Evolutionary conservation across 2,797 vertebrate genomes (phyloP).

Genomic region (Mastacembelus armatus): DNA sequence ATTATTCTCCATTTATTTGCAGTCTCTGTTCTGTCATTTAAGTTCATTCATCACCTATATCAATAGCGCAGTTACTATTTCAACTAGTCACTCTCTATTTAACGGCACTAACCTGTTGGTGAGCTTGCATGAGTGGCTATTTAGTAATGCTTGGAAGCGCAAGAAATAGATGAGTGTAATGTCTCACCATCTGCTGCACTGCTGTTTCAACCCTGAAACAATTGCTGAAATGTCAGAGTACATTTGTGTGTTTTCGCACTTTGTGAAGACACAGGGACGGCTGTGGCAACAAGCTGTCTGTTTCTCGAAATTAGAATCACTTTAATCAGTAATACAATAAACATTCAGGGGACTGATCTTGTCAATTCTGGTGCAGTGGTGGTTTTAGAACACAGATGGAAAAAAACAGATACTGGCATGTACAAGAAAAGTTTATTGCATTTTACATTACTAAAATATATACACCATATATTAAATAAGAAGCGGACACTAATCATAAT

Average conservation of each 20-base stretch:
- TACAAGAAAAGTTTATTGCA: neutral
- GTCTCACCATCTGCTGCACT: slow-evolving; percentile 62
- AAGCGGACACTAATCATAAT: neutral
- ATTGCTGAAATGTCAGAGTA: slow-evolving; percentile 63
- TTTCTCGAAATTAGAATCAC: slow-evolving; percentile 47
- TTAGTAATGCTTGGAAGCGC: slow-evolving; percentile 54
- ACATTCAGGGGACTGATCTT: slow-evolving; percentile 19
- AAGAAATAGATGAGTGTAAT: slow-evolving; percentile 54
- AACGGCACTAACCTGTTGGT: slow-evolving; percentile 50
- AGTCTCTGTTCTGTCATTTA: neutral
- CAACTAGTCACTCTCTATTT: slow-evolving; percentile 30
- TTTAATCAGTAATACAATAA: slow-evolving; percentile 43
- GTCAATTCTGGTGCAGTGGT: neutral
- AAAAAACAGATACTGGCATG: neutral
- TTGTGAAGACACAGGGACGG: slow-evolving; percentile 4
- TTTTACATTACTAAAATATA: too few species aligned
- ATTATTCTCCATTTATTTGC: neutral
- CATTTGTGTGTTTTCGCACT: slow-evolving; percentile 48
- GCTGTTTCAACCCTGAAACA: slow-evolving; percentile 60
- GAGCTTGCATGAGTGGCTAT: slow-evolving; percentile 27
- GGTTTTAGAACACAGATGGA: neutral
- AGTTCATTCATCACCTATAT: neutral
- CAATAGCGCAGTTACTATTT: slow-evolving; percentile 19
- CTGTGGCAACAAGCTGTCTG: slow-evolving; percentile 55
- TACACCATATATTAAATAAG: too few species aligned